A percentile compares a stretch with the other conserved stretches of the same genome.
Evolutionary conservation across 2,888 invertebrate genomes (phyloP).

Genomic region (Chrysopilus asiliformis): DNA sequence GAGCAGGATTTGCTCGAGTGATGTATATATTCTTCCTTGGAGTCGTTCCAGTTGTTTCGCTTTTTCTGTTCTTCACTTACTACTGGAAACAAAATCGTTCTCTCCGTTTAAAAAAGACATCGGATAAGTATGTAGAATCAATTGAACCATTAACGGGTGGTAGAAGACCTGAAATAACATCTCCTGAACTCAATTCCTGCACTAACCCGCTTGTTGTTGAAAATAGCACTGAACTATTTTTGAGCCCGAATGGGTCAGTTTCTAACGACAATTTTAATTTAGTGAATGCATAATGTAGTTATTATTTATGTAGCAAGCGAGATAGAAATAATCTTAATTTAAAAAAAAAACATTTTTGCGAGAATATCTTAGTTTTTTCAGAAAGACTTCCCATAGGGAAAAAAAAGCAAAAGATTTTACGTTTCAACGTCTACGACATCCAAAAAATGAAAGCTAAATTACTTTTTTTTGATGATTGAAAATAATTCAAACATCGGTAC

Average conservation of each 20-base stretch:
- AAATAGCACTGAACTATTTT: slow-evolving; percentile 32
- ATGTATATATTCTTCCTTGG: slow-evolving; percentile 81
- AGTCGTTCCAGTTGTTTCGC: slow-evolving; percentile 58
- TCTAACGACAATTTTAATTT: too few relatives aligned
- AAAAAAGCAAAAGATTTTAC: too few relatives aligned
- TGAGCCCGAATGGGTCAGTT: slow-evolving; percentile 32
- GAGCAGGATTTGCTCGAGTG: slow-evolving; percentile 67
- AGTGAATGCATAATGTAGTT: too few relatives aligned
- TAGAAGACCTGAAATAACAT: slow-evolving; percentile 38
- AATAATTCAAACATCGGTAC: too few relatives aligned
- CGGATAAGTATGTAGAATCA: slow-evolving; percentile 18
- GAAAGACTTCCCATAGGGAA: too few relatives aligned
- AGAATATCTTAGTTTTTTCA: too few relatives aligned
- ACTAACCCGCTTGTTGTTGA: slow-evolving; percentile 43
- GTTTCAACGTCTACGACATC: too few relatives aligned
- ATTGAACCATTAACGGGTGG: slow-evolving; percentile 21
- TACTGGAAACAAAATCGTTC: slow-evolving; percentile 56
- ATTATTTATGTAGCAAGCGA: too few relatives aligned
- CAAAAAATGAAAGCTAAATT: too few relatives aligned
- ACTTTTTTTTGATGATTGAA: too few relatives aligned
- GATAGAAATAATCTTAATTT: too few relatives aligned
- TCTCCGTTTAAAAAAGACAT: slow-evolving; percentile 40
- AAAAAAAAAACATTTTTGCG: too few relatives aligned
- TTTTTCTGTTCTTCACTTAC: slow-evolving; percentile 56
- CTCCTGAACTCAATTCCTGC: slow-evolving; percentile 41